A percentile compares a stretch with the other conserved stretches of the same genome.
Evolutionary conservation across 1,140 invertebrate species (phyloP).

Genomic region (Psix sp.): DNA sequence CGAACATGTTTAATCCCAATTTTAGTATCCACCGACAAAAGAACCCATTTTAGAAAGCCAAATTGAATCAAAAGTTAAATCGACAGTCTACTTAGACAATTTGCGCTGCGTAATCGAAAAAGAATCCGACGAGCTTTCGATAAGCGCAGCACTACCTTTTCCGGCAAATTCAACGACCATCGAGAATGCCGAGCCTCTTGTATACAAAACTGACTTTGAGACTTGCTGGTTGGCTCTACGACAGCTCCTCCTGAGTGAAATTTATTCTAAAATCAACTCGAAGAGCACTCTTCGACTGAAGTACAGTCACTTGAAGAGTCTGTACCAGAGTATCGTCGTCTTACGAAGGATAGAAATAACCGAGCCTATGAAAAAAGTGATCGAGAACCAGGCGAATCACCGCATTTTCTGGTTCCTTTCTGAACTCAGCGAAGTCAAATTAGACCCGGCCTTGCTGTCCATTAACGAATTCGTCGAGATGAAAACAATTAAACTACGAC

Average conservation of each 20-base stretch:
- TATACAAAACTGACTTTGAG: slow-evolving; percentile 49
- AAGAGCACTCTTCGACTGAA: slow-evolving; percentile 57
- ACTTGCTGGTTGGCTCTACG: slow-evolving; percentile 65
- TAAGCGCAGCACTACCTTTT: slow-evolving; percentile 22
- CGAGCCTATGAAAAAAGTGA: slow-evolving; percentile 25
- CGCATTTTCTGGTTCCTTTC: slow-evolving; percentile 67
- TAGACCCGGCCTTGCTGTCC: slow-evolving; percentile 17
- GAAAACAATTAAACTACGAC: slow-evolving; percentile 60
- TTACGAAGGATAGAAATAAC: slow-evolving; percentile 40
- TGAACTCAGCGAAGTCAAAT: slow-evolving; percentile 61
- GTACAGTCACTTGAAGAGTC: slow-evolving; percentile 53
- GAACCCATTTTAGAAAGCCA: slow-evolving; percentile 21
- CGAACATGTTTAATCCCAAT: slow-evolving; percentile 5
- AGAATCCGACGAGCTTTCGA: slow-evolving; percentile 55
- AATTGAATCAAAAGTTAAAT: slow-evolving; percentile 14
- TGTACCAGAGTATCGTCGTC: slow-evolving; percentile 61
- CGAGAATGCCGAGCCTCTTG: slow-evolving; percentile 8
- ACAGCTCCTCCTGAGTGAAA: slow-evolving; percentile 65
- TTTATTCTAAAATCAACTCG: slow-evolving; percentile 54
- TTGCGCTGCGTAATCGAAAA: slow-evolving; percentile 62
- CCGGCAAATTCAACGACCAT: slow-evolving; percentile 4
- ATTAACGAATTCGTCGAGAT: slow-evolving; percentile 45
- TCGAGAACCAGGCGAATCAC: slow-evolving; percentile 9
- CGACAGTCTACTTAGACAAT: slow-evolving; percentile 22
- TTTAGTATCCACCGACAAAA: slow-evolving; percentile 53